These are phyloP conservation scores for Laticauda laticaudata DNA, from an alignment of 2,113 vertebrate genomes.

Conservation along the genomic window DNA sequence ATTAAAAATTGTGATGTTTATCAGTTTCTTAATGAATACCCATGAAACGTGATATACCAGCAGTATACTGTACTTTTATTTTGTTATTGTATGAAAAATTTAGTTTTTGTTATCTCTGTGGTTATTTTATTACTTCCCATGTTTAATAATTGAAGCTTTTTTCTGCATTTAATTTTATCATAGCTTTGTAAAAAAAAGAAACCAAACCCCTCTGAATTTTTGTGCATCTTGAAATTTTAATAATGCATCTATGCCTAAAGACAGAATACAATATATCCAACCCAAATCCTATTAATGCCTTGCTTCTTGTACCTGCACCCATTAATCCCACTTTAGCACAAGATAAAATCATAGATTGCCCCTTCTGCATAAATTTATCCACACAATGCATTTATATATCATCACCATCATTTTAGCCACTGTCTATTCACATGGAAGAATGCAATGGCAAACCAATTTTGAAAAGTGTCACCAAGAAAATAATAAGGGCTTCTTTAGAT, in stretches of 20 bases:
- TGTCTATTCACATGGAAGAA: neutral
- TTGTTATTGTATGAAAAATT: neutral
- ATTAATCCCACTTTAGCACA: neutral
- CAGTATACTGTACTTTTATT: neutral
- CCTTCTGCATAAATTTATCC: neutral
- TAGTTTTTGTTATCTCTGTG: neutral
- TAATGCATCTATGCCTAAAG: neutral
- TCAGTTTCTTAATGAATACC: neutral
- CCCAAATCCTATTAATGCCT: neutral
- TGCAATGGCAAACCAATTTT: neutral
- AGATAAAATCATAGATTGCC: neutral
- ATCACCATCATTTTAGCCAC: no score
- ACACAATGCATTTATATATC: neutral
- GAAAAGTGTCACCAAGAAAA: neutral
- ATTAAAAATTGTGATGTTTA: neutral
- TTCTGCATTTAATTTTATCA: neutral
- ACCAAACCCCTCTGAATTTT: neutral
- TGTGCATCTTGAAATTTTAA: neutral
- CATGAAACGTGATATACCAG: neutral
- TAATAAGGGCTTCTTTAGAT: neutral
- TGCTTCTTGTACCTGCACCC: neutral
- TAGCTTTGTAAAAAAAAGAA: neutral
- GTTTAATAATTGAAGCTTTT: neutral
- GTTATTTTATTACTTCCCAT: neutral
- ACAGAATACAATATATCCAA: neutral